phyloP scores from a whole-genome alignment of 2,113 vertebrate species.

The Nothocercus julius region DNA sequence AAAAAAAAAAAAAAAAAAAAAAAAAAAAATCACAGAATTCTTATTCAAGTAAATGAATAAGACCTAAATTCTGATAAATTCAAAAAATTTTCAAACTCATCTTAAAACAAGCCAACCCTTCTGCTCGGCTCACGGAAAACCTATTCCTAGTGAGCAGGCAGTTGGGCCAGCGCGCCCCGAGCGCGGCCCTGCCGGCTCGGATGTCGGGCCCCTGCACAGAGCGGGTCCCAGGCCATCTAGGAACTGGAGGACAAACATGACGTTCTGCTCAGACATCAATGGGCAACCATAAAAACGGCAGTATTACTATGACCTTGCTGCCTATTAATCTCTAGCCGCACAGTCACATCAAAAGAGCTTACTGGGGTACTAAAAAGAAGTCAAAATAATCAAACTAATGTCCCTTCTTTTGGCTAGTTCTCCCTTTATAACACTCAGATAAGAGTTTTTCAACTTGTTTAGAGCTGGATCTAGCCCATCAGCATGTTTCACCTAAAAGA shows the following conservation, averaged over 20 bases:
- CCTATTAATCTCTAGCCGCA: background rate
- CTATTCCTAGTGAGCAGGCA: rapidly evolving
- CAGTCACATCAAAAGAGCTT: background rate
- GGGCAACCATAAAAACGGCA: background rate
- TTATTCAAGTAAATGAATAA: background rate
- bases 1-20: no score
- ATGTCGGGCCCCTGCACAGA: no score
- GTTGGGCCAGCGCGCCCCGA: rapidly evolving
- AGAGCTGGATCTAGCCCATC: background rate
- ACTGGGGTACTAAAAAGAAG: background rate
- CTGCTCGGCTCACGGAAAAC: rapidly evolving
- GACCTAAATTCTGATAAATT: background rate
- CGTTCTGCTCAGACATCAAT: rapidly evolving
- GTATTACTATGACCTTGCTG: background rate
- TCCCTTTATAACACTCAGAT: background rate
- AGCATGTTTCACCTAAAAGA: background rate
- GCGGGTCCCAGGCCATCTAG: background rate
- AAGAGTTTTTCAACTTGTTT: background rate
- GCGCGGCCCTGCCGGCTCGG: background rate
- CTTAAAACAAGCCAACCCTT: rapidly evolving
- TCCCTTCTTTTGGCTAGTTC: background rate
- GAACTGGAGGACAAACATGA: rapidly evolving
- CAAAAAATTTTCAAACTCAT: background rate
- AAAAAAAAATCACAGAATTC: background rate
- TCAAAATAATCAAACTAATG: background rate